These are phyloP conservation scores for Excalfactoria chinensis DNA, from an alignment of 2,113 vertebrate species.

Conservation along the genomic window DNA sequence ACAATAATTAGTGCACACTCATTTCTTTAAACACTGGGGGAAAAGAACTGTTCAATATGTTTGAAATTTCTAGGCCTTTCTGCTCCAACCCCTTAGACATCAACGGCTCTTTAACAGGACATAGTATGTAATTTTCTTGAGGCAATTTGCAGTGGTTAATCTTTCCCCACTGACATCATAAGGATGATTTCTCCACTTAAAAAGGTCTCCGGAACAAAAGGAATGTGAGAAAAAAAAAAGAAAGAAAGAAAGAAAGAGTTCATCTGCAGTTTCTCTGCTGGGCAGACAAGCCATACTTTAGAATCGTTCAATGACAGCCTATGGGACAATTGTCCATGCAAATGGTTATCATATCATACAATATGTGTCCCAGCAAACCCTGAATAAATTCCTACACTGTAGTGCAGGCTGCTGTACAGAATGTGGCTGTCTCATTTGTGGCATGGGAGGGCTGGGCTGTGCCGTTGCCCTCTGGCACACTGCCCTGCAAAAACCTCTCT, in stretches of 20 bases:
- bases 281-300: neutral
- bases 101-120: slow-evolving; percentile 41
- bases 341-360: slow-evolving; percentile 1
- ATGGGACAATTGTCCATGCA: slow-evolving; percentile 25
- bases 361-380: neutral
- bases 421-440: neutral
- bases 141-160: slow-evolving; percentile 52
- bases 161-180: slow-evolving; percentile 29
- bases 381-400: neutral
- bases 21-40: slow-evolving; percentile 5
- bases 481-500: neutral
- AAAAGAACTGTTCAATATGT: neutral
- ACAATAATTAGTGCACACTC: slow-evolving; percentile 21
- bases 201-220: slow-evolving; percentile 38
- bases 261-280: slow-evolving; percentile 25
- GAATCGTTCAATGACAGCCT: slow-evolving; percentile 13
- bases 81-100: neutral
- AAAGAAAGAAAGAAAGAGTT: neutral
- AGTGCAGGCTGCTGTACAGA: neutral
- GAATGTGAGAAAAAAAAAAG: neutral
- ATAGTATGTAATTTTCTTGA: slow-evolving; percentile 34
- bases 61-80: slow-evolving; percentile 10
- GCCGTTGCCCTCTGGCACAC: neutral
- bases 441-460: slow-evolving; percentile 1
- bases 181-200: slow-evolving; percentile 12